phyloP scores from a whole-genome alignment of 2,113 vertebrate genomes.

The Baryphthengus martii region DNA sequence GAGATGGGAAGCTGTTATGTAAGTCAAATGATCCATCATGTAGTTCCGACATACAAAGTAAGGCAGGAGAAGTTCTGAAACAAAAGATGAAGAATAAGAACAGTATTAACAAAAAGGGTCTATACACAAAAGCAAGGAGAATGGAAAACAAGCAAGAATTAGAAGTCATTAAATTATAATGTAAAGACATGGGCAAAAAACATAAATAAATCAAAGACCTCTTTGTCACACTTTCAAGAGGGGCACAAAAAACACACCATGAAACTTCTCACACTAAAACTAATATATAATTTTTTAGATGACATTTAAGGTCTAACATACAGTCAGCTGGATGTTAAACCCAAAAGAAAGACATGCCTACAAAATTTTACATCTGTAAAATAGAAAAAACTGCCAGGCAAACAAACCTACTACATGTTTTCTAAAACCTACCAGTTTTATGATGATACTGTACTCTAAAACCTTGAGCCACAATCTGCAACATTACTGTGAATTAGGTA shows the following conservation, averaged over 20 bases:
- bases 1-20: conserved; percentile 39
- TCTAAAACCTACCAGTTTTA: not conserved
- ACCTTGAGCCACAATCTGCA: not conserved
- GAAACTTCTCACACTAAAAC: not conserved
- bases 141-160: conserved; percentile 12
- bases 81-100: conserved; percentile 67
- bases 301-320: not conserved
- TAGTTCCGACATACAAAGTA: conserved; percentile 45
- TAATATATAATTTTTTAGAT: not conserved
- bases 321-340: not conserved
- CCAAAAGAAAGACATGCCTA: not conserved
- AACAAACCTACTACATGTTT: not conserved
- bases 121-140: conserved; percentile 3
- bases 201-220: not conserved
- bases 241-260: not conserved
- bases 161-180: not conserved
- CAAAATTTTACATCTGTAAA: not conserved
- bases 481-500: not conserved
- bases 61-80: conserved; percentile 63
- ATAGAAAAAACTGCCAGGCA: not conserved
- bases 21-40: conserved; percentile 61
- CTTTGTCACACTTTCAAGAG: not conserved
- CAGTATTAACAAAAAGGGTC: conserved; percentile 47
- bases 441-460: not conserved
- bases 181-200: not conserved